Evolutionary conservation across 1,140 invertebrate genomes (phyloP).

Genomic region (Drosophila cardini): DNA sequence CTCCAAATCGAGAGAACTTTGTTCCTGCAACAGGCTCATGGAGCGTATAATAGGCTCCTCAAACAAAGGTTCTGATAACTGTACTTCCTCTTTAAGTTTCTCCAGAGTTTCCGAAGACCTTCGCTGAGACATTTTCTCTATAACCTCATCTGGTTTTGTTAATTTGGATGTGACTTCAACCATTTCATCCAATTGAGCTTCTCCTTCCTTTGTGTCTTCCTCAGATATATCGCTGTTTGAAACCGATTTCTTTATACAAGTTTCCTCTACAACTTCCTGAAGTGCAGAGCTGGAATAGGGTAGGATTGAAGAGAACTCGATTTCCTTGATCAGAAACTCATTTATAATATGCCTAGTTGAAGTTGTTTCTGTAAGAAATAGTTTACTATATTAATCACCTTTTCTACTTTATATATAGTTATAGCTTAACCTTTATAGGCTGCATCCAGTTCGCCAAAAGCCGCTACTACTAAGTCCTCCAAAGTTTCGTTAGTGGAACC

Average conservation of each 20-base stretch:
- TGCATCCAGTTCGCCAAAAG: not conserved
- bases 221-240: constrained; percentile 26
- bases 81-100: constrained; percentile 6
- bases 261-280: constrained; percentile 42
- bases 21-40: constrained; percentile 58
- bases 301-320: constrained; percentile 28
- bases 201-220: constrained; percentile 18
- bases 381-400: too few species aligned
- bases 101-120: constrained; percentile 48
- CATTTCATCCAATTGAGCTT: constrained; percentile 44
- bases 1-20: constrained; percentile 56
- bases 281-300: not conserved
- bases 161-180: constrained; percentile 58
- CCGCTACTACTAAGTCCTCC: constrained; percentile 17
- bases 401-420: not conserved
- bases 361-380: not conserved
- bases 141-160: constrained; percentile 55
- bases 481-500: constrained; percentile 43
- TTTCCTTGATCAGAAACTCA: constrained; percentile 51
- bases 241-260: constrained; percentile 54
- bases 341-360: constrained; percentile 42
- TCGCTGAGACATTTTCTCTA: constrained; percentile 70
- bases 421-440: constrained; percentile 32
- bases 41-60: constrained; percentile 58
- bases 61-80: constrained; percentile 39